phyloP scores from a whole-genome alignment of 2,113 vertebrate genomes.

The Pollimyrus isidori region DNA sequence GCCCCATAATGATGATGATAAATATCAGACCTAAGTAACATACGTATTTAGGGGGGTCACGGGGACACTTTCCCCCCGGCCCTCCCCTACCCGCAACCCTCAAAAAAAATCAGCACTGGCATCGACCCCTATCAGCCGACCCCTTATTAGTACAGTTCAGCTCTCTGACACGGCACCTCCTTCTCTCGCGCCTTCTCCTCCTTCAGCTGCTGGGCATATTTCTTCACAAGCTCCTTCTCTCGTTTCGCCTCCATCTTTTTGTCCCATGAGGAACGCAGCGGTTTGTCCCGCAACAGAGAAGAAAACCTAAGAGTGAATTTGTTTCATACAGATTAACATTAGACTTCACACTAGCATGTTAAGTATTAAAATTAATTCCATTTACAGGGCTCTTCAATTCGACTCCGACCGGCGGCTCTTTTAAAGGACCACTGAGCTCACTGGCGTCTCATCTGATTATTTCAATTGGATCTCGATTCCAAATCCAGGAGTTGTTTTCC shows the following conservation, averaged over 20 bases:
- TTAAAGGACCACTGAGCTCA: too few species aligned
- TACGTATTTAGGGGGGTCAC: too few species aligned
- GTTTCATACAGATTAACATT: not conserved
- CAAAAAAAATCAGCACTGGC: not conserved
- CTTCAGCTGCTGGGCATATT: slow-evolving; percentile 66
- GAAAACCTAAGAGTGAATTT: slow-evolving; percentile 66
- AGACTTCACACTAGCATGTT: not conserved
- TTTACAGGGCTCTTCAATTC: not conserved
- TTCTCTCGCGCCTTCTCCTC: slow-evolving; percentile 64
- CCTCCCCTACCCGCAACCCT: too few species aligned
- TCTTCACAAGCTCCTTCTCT: slow-evolving; percentile 66
- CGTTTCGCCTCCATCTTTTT: slow-evolving; percentile 76
- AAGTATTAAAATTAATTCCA: not conserved
- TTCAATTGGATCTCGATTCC: not conserved
- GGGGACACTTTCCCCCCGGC: too few species aligned
- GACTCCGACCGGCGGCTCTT: too few species aligned
- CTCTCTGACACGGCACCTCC: slow-evolving; percentile 54
- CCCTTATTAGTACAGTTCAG: not conserved
- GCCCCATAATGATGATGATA: too few species aligned
- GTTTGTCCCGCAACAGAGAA: slow-evolving; percentile 74
- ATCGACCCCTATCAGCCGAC: not conserved
- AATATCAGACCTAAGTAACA: too few species aligned
- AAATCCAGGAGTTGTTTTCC: not conserved
- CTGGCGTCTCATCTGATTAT: too few species aligned
- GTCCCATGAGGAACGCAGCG: slow-evolving; percentile 73